These are phyloP conservation scores for Zaprionus bogoriensis DNA, from an alignment of 2,888 invertebrate species.

Conservation along the genomic window DNA sequence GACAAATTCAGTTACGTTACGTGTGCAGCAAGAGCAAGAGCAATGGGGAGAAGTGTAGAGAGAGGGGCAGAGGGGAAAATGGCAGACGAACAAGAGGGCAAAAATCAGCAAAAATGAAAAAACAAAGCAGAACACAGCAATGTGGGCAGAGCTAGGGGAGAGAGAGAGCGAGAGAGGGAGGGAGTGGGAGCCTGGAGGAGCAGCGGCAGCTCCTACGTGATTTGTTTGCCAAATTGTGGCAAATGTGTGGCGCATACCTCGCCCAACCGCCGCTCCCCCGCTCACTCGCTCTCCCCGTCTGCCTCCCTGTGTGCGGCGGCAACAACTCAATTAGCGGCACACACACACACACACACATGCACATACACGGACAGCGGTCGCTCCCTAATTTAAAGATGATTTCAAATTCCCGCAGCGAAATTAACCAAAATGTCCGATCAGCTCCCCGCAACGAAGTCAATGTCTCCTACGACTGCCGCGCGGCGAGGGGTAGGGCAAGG, in stretches of 20 bases:
- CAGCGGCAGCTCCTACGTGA: constrained; percentile 59
- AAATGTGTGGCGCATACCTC: constrained; percentile 42
- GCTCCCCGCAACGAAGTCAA: constrained; percentile 9
- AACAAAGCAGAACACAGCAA: constrained; percentile 36
- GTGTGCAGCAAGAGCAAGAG: not conserved
- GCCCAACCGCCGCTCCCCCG: not conserved
- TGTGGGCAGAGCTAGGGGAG: not conserved
- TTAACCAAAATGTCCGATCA: constrained; percentile 62
- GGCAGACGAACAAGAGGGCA: not conserved
- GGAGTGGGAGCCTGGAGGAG: not conserved
- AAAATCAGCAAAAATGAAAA: constrained; percentile 53
- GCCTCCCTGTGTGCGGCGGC: constrained; percentile 18
- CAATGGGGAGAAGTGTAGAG: not conserved
- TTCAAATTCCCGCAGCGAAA: constrained; percentile 75
- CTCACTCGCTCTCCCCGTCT: not conserved
- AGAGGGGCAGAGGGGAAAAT: not conserved
- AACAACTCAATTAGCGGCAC: constrained; percentile 49
- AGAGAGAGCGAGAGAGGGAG: not conserved
- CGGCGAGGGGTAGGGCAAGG: not conserved
- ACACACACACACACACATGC: constrained; percentile 19
- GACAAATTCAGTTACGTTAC: constrained; percentile 42
- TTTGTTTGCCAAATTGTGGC: constrained; percentile 73
- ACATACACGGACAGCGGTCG: constrained; percentile 4
- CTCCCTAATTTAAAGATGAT: constrained; percentile 74
- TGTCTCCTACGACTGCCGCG: not conserved